Evolutionary conservation across 2,797 vertebrate genomes (phyloP).

Genomic region (Psittacula derbiana): DNA sequence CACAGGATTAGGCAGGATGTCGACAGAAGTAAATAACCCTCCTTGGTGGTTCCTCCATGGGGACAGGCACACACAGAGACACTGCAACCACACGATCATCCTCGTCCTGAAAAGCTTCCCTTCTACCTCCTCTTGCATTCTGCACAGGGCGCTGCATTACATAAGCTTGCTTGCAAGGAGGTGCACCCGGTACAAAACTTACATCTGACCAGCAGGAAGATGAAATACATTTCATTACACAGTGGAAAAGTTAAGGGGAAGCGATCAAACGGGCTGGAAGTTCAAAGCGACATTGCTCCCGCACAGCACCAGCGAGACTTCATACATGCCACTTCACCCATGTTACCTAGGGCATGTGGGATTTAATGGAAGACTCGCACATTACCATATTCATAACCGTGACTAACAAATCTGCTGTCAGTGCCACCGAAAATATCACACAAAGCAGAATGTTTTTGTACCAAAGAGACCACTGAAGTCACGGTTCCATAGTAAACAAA

Average conservation of each 20-base stretch:
- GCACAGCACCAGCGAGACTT: neutral
- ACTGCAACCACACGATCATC: neutral
- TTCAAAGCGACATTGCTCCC: neutral
- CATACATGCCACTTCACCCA: neutral
- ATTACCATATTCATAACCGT: constrained; percentile 36
- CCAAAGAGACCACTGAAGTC: neutral
- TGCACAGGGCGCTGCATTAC: neutral
- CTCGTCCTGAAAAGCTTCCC: neutral
- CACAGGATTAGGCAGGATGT: neutral
- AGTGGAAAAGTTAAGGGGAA: constrained; percentile 55
- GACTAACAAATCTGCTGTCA: constrained; percentile 55
- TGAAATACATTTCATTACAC: neutral
- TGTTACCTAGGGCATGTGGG: neutral
- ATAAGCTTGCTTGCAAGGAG: constrained; percentile 38
- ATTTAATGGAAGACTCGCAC: constrained; percentile 6
- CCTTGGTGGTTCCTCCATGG: neutral
- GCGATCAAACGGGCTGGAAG: neutral
- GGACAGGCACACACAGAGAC: neutral
- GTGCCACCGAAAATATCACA: constrained; percentile 42
- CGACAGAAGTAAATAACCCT: neutral
- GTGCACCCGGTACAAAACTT: constrained; percentile 31
- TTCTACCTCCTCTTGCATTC: neutral
- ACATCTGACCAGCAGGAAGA: neutral
- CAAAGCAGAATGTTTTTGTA: constrained; percentile 7
- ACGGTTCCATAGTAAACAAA: constrained; percentile 42